Base-by-base conservation (phyloP, 2,113 vertebrate species). In the Malaclemys terrapin region DNA sequence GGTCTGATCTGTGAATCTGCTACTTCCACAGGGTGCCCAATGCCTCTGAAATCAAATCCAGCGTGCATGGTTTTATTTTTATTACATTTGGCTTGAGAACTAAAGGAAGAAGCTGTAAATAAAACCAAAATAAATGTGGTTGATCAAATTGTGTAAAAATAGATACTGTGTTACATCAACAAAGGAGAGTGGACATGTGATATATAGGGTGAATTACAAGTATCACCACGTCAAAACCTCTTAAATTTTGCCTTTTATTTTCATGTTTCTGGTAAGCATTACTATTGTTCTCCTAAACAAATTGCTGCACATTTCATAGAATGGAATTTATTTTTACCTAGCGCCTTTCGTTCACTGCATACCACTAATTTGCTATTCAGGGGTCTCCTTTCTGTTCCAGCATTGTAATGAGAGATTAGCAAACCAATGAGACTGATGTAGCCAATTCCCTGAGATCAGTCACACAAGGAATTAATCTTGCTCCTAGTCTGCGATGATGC, bases 221-320 rank as follows among this genome's bases (percentile, higher is more conserved):
- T 29, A 6, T 76, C 56, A 3, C 16, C 22, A 29, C 53, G 54
- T 0, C 1, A 75, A 85, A 89, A 14, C 0, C 0, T 76, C 80
- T 92, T 91, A 45, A 80, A 3, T 72, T 56, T 54, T 80, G 89
- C n/a, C 76, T 78, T 69, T 80, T 54, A n/a, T 57, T 93, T 82
- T 65, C 59, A 59, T 24, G 16, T 89, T 45, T 83, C 82, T 38
- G 14, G 8, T 82, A n/a, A 88, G 29, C 6, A 1, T 11, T 87
- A 10, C 31, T 49, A 35, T 5, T 3, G 1, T 1, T 78, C 93
- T 82, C 72, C 80, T 54, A 0, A 29, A 75, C 31, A 75, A 84
- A 22, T 20, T 57, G 16, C 24, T 56, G 27, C 29, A 57, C 27
- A 52, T 25, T 29, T 69, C 19, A 54, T 69, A 59, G 78, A 47